Percentiles rank a stretch among this genome's conserved stretches.
These are phyloP conservation scores for Graptemys geographica DNA, from an alignment of 2,797 vertebrate genomes.

Conservation along the genomic window DNA sequence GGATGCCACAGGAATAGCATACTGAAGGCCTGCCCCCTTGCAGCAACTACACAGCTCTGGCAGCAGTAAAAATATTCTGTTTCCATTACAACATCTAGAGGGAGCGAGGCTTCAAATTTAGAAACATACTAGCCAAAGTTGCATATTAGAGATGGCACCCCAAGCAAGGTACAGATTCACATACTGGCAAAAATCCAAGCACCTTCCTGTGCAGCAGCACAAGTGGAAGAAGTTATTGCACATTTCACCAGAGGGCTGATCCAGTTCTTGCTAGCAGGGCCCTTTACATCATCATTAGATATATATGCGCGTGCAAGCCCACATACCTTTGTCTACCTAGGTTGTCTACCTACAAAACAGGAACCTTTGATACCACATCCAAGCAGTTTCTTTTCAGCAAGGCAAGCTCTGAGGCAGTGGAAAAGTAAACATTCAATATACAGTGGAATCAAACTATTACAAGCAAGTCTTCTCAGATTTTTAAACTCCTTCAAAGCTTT, in stretches of 20 bases:
- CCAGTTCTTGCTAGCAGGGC: background rate
- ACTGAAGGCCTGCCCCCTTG: background rate
- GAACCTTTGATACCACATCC: background rate
- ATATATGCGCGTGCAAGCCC: accelerated
- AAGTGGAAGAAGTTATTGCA: background rate
- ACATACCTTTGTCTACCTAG: background rate
- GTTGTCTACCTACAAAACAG: too few relatives aligned
- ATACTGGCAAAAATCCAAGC: background rate
- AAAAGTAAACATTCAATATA: background rate
- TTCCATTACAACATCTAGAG: background rate
- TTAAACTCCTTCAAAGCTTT: background rate
- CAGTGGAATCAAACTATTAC: accelerated
- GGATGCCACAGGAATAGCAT: background rate
- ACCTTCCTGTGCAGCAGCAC: background rate
- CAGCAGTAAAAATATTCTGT: background rate
- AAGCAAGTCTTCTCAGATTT: background rate
- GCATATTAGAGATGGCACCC: background rate
- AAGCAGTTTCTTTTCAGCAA: background rate
- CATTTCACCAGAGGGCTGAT: background rate
- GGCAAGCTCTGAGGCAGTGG: background rate
- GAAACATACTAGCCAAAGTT: background rate
- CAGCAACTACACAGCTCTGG: background rate
- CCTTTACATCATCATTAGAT: background rate
- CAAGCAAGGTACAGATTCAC: background rate
- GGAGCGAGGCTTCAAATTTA: background rate